Evolutionary conservation across 2,797 vertebrate species (phyloP), one percentile per base, ranked within the genome.

Genomic region (Meda fulgida): DNA sequence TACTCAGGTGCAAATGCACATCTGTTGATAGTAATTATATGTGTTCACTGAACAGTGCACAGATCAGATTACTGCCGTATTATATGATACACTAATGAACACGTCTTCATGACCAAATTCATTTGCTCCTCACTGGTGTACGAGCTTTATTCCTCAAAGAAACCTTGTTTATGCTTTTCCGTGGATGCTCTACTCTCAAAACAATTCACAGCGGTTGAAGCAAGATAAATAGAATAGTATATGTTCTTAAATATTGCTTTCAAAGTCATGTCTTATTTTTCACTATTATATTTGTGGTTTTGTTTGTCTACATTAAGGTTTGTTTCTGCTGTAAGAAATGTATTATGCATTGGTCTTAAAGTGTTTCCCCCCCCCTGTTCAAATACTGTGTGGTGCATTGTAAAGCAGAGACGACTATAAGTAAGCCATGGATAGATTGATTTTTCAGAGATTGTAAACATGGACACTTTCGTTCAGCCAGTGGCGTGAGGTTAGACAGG

Each of bases 1-100:
- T 29, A 66, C 81, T 87, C 89, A 93, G 91, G 89, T 93, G 90
- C 90, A 88, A 89, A 91, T 85, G 85, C 85, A 90, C 92, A 93
- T 92, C 89, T 94, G 91, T 93, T 92, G 91, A 92, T 84, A 86
- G 87, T 91, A 93, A 93, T 93, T 91, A 92, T 80, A 91, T 85
- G 88, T 91, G 91, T 88, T 92, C 84, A 91, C 78, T 89, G 84
- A 89, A 86, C 85, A 87, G 81, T 89, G 90, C 91, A 75, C 88
- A 87, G 85, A 90, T 90, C 82, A 86, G 89, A 87, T 79, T 88
- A 69, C 81, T 53, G 55, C 43, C 84, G 70, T 65, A 71, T 86
- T 88, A 89, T 89, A 77, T 89, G 86, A 86, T 85, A 36, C 86
- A 83, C 85, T 89, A 91, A 90, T 90, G 88, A 92, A 87, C 87